Base-by-base conservation (phyloP, 2,888 invertebrate genomes). In the Ernsta delagoae region DNA sequence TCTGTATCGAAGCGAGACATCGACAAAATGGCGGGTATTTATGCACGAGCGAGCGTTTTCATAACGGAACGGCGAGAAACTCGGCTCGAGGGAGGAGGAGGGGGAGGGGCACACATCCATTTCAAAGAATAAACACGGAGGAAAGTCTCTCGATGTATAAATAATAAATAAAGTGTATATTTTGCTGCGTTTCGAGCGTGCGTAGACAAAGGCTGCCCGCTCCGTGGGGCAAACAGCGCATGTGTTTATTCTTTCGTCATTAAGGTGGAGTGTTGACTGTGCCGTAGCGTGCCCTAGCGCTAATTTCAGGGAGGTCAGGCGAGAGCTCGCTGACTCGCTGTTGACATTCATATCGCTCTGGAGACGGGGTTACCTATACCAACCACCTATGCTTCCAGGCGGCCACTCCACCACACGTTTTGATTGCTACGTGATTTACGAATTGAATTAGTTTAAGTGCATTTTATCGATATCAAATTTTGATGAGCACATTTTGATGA, bases 121-220 rank as follows among this genome's bases (percentile, higher is more conserved):
- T 89, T 88, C 90, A 86, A 86, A 90, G 88, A 88, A 88, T 87
- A 90, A 90, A 90, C 90, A 91, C 79, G 81, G 80, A 83, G 86
- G 84, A 87, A 86, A 83, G 82, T 85, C 86, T 89, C 87, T 87
- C 87, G 86, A 89, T 88, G 90, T 89, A 90, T 91, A 90, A 90
- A 92, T 91, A 90, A 90, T 90, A 88, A 89, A 90, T 88, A 87
- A 85, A 85, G 87, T 83, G 87, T 87, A 86, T 89, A 89, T 89
- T 89, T 89, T 82, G 83, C 85, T 85, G 87, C 84, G 86, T 84
- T 79, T 78, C 79, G 83, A 83, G 85, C 84, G 85, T 82, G 85
- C 85, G 85, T 86, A 90, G 90, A 91, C 91, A 90, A 91, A 89
- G 87, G 83, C 81, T 76, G 83, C 80, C 84, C 86, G 84, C 82